A percentile compares a stretch with the other conserved stretches of the same genome.
These are phyloP conservation scores for Herpetotheres cachinnans DNA, from an alignment of 2,113 vertebrate species.

Conservation along the genomic window DNA sequence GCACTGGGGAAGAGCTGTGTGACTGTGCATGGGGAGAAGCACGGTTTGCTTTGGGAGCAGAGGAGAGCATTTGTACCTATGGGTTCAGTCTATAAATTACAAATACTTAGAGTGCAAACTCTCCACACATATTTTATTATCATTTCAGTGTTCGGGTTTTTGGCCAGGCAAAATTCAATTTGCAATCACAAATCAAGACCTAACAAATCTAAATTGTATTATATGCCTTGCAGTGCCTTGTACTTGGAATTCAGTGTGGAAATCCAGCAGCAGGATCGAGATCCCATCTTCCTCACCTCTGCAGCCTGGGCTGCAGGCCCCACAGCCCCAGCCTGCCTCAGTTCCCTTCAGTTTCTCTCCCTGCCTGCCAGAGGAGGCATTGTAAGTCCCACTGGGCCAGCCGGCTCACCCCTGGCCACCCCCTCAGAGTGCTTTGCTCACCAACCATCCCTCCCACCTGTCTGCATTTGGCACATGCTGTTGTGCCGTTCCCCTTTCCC, in stretches of 20 bases:
- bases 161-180: background rate
- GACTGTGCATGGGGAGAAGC: background rate
- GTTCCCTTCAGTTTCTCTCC: background rate
- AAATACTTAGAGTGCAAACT: background rate
- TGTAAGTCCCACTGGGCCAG: background rate
- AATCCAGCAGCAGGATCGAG: background rate
- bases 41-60: background rate
- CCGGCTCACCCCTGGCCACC: accelerated
- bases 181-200: background rate
- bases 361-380: background rate
- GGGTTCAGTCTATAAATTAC: background rate
- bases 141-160: background rate
- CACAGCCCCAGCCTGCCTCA: background rate
- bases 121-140: background rate
- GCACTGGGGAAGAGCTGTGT: background rate
- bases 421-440: background rate
- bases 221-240: background rate
- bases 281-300: background rate
- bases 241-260: background rate
- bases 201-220: background rate
- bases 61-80: background rate
- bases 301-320: background rate
- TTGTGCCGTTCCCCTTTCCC: background rate
- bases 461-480: background rate
- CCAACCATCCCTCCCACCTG: too few species aligned